Evolutionary conservation across 2,797 vertebrate species (phyloP).

Genomic region (Adrianichthys oophorus): DNA sequence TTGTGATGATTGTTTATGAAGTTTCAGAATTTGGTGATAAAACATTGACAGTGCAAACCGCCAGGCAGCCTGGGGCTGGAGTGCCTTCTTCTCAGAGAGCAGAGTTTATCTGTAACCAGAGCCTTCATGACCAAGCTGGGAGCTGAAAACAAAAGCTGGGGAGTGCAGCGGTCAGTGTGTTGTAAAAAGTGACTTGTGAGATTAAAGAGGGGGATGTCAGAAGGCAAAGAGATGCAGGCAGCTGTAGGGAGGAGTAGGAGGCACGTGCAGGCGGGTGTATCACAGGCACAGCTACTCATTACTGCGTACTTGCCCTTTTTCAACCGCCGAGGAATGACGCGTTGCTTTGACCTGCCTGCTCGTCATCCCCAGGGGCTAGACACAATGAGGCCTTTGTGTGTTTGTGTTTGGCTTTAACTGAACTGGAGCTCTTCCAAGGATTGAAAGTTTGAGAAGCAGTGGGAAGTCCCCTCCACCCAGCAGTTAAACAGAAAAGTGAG

Average conservation of each 20-base stretch:
- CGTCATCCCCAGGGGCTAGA: slow-evolving; percentile 55
- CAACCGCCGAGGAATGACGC: slow-evolving; percentile 58
- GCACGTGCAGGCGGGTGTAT: slow-evolving; percentile 8
- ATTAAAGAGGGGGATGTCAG: slow-evolving; percentile 14
- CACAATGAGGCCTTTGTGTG: slow-evolving; percentile 68
- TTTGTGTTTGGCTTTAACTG: slow-evolving; percentile 46
- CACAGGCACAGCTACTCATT: slow-evolving; percentile 47
- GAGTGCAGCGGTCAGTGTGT: slow-evolving; percentile 32
- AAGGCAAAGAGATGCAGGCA: slow-evolving; percentile 6
- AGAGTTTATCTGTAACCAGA: slow-evolving; percentile 11
- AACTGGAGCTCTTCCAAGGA: slow-evolving; percentile 63
- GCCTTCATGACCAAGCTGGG: slow-evolving; percentile 11
- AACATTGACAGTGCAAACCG: slow-evolving; percentile 17
- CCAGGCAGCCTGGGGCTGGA: slow-evolving; percentile 41
- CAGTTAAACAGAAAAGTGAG: slow-evolving; percentile 62
- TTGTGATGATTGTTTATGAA: neutral
- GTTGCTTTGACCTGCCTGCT: slow-evolving; percentile 58
- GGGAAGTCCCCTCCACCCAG: slow-evolving; percentile 63
- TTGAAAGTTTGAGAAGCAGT: slow-evolving; percentile 58
- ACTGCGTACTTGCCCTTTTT: slow-evolving; percentile 58
- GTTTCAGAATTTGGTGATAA: neutral
- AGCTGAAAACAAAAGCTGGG: neutral
- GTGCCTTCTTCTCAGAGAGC: slow-evolving; percentile 14
- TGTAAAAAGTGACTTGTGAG: slow-evolving; percentile 22
- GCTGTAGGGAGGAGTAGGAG: neutral